Base-by-base conservation (phyloP, 2,113 vertebrate genomes). In the Phoxinus phoxinus region DNA sequence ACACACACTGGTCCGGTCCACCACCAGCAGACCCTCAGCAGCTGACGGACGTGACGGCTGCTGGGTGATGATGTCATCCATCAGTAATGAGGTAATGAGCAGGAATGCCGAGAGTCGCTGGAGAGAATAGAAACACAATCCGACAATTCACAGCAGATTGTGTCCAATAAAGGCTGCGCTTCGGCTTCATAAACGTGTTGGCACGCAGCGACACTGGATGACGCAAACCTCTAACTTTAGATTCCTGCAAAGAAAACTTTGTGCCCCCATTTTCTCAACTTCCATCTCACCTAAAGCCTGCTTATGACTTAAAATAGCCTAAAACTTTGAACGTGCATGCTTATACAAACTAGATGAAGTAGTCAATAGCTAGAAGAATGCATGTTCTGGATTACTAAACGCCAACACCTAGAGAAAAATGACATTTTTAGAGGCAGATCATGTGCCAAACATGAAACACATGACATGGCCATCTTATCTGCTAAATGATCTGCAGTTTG, bases 51-150 rank as follows among this genome's bases (percentile, higher is more conserved):
- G 30, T n/a, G 11, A 44, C 32, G 37, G 7, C 15, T 6, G 35
- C 35, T 37, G 8, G 44, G 6, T 9, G 41, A 27, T 48, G 48
- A 83, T n/a, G 81, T 58, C 74, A 80, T 19, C 35, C 44, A 56
- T 77, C 19, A 30, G 58, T 83, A 83, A 88, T 83, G 72, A 76
- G 21, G 51, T 85, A 82, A 88, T 46, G 71, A 83, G 27, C 65
- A 48, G 69, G 46, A 63, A 58, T 48, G 61, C 17, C 6, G 41
- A 83, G 79, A 37, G 69, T 41, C 19, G 23, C 44, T 30, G 58
- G 17, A 61, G 15, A 58, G 30, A 41, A 27, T n/a, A 63, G 12
- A 30, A 56, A 56, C 53, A 25, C 23, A 1, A 25, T 41, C 37
- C 46, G 25, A 65, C 41, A 30, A 67, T 51, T 65, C 25, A n/a